Percentiles rank a stretch among this genome's conserved stretches.
Conservation (phyloP, 2,797 vertebrate genomes). For the Poecilia wingei region DNA sequence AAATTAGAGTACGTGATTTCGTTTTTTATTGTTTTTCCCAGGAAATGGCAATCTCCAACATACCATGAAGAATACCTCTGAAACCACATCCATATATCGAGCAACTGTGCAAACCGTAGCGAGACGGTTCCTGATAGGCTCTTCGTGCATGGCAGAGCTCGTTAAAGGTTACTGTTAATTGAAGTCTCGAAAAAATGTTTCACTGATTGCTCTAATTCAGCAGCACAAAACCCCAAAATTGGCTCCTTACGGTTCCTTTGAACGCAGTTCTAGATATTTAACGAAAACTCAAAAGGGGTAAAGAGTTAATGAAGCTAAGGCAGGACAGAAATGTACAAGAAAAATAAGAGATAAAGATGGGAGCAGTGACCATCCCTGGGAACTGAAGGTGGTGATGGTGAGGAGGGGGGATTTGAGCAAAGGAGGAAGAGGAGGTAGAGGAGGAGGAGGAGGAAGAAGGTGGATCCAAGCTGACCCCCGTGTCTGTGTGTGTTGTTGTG, state of each 20-base stretch:
- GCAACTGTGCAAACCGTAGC: background rate
- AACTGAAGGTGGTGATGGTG: constrained; percentile 55
- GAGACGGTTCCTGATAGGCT: background rate
- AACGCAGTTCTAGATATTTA: background rate
- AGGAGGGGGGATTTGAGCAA: constrained; percentile 62
- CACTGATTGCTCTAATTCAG: constrained; percentile 1
- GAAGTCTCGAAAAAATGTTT: background rate
- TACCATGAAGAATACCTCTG: background rate
- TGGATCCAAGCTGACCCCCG: constrained; percentile 77
- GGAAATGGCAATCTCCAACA: constrained; percentile 11
- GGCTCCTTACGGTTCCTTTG: background rate
- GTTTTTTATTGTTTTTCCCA: constrained; percentile 11
- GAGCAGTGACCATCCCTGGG: constrained; percentile 59
- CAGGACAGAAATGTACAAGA: constrained; percentile 21
- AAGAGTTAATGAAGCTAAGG: constrained; percentile 2
- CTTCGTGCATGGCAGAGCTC: constrained; percentile 4
- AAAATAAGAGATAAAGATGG: constrained; percentile 36
- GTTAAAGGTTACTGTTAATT: constrained; percentile 1
- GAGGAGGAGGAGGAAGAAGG: constrained; percentile 62
- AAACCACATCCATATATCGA: background rate
- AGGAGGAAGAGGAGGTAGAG: constrained; percentile 13
- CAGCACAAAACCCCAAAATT: background rate
- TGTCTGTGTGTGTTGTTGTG: constrained; percentile 82
- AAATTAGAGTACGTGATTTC: constrained; percentile 9
- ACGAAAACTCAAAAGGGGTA: constrained; percentile 2